Conservation (phyloP, 2,888 invertebrate species). For the Meteorus cinctellus region DNA sequence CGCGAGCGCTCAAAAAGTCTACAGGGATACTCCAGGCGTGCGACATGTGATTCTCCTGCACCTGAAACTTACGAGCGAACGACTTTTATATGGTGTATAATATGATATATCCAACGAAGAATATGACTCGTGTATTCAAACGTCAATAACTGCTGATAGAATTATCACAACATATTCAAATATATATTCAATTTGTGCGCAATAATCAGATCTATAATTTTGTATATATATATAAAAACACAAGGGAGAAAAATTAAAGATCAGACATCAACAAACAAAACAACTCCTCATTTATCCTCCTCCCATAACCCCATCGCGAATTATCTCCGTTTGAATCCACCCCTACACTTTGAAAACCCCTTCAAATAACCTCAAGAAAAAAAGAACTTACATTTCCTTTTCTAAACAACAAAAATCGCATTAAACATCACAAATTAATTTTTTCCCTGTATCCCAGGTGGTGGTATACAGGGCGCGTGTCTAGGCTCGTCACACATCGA, state of each 20-base stretch:
- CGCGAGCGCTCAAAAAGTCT: constrained; percentile 43
- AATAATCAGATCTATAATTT: not conserved
- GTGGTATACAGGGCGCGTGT: constrained; percentile 69
- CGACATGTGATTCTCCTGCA: constrained; percentile 60
- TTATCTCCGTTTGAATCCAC: no score
- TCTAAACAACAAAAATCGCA: not conserved
- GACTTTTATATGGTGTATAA: not conserved
- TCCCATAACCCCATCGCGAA: no score
- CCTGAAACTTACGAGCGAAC: constrained; percentile 49
- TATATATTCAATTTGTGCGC: not conserved
- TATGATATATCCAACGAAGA: not conserved
- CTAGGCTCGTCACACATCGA: constrained; percentile 55
- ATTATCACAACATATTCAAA: not conserved
- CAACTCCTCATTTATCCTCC: no score
- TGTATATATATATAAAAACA: not conserved
- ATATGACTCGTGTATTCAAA: not conserved
- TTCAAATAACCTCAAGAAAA: no score
- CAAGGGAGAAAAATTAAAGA: no score
- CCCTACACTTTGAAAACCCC: no score
- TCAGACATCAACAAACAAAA: no score
- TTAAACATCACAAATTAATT: not conserved
- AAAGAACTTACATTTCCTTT: not conserved
- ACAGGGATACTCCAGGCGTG: constrained; percentile 34
- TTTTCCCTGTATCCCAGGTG: constrained; percentile 61
- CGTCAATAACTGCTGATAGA: not conserved